Conservation (phyloP, 1,140 invertebrate species). For the Zaprionus vittiger region DNA sequence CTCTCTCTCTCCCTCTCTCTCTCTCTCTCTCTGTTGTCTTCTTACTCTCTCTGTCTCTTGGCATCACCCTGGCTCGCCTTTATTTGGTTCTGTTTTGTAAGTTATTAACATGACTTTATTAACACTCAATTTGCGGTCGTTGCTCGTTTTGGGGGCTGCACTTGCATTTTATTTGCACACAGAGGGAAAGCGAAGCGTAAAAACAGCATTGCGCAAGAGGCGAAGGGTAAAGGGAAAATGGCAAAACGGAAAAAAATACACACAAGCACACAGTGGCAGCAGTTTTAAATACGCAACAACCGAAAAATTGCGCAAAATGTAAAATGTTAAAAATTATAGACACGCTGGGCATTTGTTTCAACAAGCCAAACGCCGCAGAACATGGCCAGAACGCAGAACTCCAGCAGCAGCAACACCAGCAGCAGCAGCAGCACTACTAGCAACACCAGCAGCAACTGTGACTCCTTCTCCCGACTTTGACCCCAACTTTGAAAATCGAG, state of each 20-base stretch:
- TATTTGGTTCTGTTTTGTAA: constrained; percentile 45
- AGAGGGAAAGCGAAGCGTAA: constrained; percentile 43
- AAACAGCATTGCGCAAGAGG: constrained; percentile 36
- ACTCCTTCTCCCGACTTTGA: background rate
- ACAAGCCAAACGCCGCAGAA: constrained; percentile 59
- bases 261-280: constrained; percentile 4
- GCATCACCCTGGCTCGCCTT: background rate
- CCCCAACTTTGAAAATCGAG: constrained; percentile 16
- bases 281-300: constrained; percentile 56
- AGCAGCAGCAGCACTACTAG: too few species aligned
- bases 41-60: background rate
- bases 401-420: too few species aligned
- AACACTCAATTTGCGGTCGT: constrained; percentile 80
- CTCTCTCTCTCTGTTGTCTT: constrained; percentile 1
- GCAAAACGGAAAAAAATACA: background rate
- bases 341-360: constrained; percentile 71
- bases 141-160: constrained; percentile 41
- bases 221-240: background rate
- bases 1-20: background rate
- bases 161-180: constrained; percentile 76
- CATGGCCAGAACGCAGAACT: constrained; percentile 32
- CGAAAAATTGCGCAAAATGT: constrained; percentile 41
- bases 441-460: background rate
- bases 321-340: constrained; percentile 72
- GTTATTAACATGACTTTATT: constrained; percentile 83